These are phyloP conservation scores for Dendrocincla tyrannina DNA, from an alignment of 2,797 vertebrate genomes.

Conservation along the genomic window DNA sequence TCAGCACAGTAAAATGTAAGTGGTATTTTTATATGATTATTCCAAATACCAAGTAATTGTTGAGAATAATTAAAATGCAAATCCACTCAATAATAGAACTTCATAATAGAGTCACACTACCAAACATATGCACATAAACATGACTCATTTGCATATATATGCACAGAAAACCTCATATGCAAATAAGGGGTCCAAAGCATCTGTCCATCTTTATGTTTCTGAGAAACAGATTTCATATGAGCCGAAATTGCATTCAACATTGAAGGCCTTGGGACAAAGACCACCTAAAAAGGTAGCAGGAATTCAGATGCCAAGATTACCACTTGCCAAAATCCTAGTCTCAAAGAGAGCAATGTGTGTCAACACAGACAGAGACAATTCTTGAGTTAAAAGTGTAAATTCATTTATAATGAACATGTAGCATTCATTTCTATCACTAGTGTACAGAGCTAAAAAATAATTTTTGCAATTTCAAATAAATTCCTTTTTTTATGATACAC, in stretches of 20 bases:
- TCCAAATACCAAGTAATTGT: not conserved
- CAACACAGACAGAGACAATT: not conserved
- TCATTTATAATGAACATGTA: not conserved
- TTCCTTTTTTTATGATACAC: rapidly evolving
- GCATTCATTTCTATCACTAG: not conserved
- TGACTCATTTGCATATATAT: not conserved
- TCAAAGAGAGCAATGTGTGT: not conserved
- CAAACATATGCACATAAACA: not conserved
- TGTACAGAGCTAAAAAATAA: not conserved
- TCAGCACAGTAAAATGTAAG: not conserved
- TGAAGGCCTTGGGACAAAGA: not conserved
- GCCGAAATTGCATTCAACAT: not conserved
- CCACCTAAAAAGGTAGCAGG: not conserved
- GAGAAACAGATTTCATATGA: not conserved
- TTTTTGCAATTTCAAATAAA: not conserved
- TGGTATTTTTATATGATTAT: not conserved
- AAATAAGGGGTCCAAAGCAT: not conserved
- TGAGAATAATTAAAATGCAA: not conserved
- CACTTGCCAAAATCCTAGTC: not conserved
- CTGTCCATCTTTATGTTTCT: not conserved
- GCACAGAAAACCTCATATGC: not conserved
- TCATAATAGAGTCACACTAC: not conserved
- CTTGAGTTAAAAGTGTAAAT: not conserved
- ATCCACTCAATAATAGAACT: not conserved
- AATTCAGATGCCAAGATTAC: not conserved